Evolutionary conservation across 2,113 vertebrate species (phyloP).

Genomic region (Protomyctophum bolini): DNA sequence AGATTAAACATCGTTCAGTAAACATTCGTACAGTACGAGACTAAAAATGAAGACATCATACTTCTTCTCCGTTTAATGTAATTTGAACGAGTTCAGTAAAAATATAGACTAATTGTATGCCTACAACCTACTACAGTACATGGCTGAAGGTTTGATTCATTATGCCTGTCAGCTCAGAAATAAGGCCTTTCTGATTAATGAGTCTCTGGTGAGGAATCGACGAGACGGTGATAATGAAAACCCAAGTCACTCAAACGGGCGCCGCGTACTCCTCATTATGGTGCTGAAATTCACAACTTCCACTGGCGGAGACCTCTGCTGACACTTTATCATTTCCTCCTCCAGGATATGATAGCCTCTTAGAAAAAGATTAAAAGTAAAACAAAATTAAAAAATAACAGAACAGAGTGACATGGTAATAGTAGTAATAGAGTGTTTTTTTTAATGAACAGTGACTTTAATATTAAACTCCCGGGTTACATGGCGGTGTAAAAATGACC

Average conservation of each 20-base stretch:
- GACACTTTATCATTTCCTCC: constrained; percentile 40
- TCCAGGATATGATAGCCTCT: constrained; percentile 35
- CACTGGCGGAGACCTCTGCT: constrained; percentile 7
- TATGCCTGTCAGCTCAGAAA: constrained; percentile 7
- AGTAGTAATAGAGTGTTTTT: constrained; percentile 7
- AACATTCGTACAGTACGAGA: too few species aligned
- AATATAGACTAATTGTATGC: not conserved
- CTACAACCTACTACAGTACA: not conserved
- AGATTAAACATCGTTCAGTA: not conserved
- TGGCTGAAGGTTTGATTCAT: constrained; percentile 5
- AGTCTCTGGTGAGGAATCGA: constrained; percentile 12
- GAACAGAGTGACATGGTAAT: constrained; percentile 26
- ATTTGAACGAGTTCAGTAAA: not conserved
- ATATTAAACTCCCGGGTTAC: constrained; percentile 17
- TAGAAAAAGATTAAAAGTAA: constrained; percentile 20
- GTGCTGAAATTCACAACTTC: constrained; percentile 34
- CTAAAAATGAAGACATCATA: not conserved
- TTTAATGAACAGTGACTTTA: constrained; percentile 30
- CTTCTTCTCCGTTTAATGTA: not conserved
- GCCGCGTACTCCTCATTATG: constrained; percentile 34
- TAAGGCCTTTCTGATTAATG: constrained; percentile 5
- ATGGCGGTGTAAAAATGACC: constrained; percentile 22
- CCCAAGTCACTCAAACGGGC: constrained; percentile 37
- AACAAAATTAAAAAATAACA: constrained; percentile 19
- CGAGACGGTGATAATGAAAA: constrained; percentile 30